Conservation (phyloP, 2,888 invertebrate species). For the Diarsia mendica region DNA sequence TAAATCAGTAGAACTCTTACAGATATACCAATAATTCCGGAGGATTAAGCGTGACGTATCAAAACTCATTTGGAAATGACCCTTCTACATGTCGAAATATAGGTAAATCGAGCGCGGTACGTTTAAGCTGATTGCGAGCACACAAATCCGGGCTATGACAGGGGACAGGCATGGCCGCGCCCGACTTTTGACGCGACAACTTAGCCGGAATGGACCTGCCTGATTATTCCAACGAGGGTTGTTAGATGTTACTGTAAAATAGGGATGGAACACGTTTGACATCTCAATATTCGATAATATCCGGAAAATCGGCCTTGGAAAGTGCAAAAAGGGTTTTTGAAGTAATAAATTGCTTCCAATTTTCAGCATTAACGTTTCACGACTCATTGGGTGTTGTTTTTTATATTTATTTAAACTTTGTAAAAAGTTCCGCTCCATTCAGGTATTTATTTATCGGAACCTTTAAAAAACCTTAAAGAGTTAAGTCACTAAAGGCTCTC, state of each 20-base stretch:
- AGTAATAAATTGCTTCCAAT: conserved; percentile 10
- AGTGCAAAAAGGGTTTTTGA: background rate
- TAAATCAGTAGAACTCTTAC: background rate
- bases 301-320: background rate
- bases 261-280: conserved; percentile 18
- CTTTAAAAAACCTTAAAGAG: conserved; percentile 41
- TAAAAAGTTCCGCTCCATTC: conserved; percentile 24
- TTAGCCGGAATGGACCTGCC: conserved; percentile 47
- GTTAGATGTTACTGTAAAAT: conserved; percentile 33
- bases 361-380: conserved; percentile 21
- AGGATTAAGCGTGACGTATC: conserved; percentile 16
- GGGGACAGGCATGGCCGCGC: conserved; percentile 40
- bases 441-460: conserved; percentile 30
- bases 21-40: background rate
- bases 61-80: conserved; percentile 47
- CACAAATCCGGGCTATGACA: conserved; percentile 62
- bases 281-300: conserved; percentile 5
- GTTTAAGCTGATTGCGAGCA: conserved; percentile 61
- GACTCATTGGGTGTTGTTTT: background rate
- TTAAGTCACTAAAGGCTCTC: conserved; percentile 49
- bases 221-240: conserved; percentile 49
- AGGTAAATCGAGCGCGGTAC: conserved; percentile 26
- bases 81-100: conserved; percentile 38
- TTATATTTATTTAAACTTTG: conserved; percentile 6
- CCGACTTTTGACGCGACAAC: conserved; percentile 60